Base-by-base conservation (phyloP, 1,140 invertebrate genomes). In the Formica exsecta region DNA sequence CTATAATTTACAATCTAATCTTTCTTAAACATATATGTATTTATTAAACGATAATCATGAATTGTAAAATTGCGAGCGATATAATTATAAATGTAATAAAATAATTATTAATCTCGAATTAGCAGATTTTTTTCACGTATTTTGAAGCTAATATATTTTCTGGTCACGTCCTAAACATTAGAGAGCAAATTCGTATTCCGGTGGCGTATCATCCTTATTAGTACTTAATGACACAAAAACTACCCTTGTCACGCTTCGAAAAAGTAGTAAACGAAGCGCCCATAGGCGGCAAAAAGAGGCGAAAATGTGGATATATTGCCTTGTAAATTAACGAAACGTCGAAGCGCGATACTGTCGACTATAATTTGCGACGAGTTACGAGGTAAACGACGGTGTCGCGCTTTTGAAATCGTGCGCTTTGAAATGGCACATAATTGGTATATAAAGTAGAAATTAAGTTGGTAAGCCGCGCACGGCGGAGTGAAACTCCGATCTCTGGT, bases 251-350 rank as follows among this genome's bases (percentile, higher is more conserved):
- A 79, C 76, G 62, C 44, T 54, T 51, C 3, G 22, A 8, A 68
- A 54, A 51, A 51, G 16, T 13, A 38, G 16, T 36, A 79, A 66
- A 65, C n/a, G 62, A 59, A 77, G 29, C 22, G 4, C 11, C 7
- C 29, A 65, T 29, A n/a, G 32, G 57, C n/a, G n/a, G 38, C 16
- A 51, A 48, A 9, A 6, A 41, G 75, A 29, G 38, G 54, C 25
- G 68, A 83, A 83, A 83, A 54, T 61, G 41, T 66, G 44, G 32
- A 66, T 25, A n/a, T 51, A 66, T 22, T 54, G 16, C 57, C 19
- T 86, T 84, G 38, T 74, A 74, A 87, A 87, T 5, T 87, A 87
- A 44, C 80, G 38, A 81, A 51, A 80, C 51, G 65, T 64, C 73
- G 81, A 85, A 85, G 62, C 44, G 62, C 32, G 44, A 22, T 77